Evolutionary conservation across 92 coral and sea anemone genomes (phyloP).

Genomic region (Micromussa lordhowensis): DNA sequence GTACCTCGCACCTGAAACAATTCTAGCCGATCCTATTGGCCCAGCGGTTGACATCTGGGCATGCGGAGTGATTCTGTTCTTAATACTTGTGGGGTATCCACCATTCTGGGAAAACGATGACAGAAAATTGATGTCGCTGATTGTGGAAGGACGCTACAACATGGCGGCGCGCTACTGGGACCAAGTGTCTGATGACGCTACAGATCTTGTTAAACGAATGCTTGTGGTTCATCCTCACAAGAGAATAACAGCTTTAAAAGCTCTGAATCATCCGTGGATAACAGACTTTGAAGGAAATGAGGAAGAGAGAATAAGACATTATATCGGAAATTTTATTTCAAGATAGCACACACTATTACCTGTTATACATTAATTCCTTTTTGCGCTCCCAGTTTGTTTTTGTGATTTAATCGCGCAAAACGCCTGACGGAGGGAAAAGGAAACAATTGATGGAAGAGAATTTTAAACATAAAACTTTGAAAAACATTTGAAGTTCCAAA

Average conservation of each 20-base stretch:
- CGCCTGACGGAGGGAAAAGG: no score
- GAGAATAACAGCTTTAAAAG: conserved; percentile 80
- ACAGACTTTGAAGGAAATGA: conserved; percentile 13
- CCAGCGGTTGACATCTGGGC: conserved; percentile 97
- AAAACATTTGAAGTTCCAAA: no score
- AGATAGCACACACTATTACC: neutral
- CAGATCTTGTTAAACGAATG: conserved; percentile 84
- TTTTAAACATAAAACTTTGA: no score
- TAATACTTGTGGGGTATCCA: conserved; percentile 88
- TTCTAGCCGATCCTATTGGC: conserved; percentile 87
- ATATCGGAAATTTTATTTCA: neutral
- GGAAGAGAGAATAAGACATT: neutral
- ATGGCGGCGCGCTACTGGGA: conserved; percentile 69
- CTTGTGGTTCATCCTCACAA: conserved; percentile 72
- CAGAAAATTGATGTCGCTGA: conserved; percentile 75
- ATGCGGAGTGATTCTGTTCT: conserved; percentile 86
- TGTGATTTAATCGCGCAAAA: no score
- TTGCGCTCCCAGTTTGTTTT: no score
- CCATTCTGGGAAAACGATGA: conserved; percentile 92
- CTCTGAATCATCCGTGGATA: conserved; percentile 94
- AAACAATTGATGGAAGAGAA: no score
- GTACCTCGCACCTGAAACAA: conserved; percentile 97
- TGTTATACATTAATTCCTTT: no score
- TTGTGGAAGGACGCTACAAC: conserved; percentile 80
- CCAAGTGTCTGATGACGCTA: conserved; percentile 73